Evolutionary conservation across 2,888 invertebrate genomes (phyloP).

Genomic region (Caenorhabditis wallacei): DNA sequence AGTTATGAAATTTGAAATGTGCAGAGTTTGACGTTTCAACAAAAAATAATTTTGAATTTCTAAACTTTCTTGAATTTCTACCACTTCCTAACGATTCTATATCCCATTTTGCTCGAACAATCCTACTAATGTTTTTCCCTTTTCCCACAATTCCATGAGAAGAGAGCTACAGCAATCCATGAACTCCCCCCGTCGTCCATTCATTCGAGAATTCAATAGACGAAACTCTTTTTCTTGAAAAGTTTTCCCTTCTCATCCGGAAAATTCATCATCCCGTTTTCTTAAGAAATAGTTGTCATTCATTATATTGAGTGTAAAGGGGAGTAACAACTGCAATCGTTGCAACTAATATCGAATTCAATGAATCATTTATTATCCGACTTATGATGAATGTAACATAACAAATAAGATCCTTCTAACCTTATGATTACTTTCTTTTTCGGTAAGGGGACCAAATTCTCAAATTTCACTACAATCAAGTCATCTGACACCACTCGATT

Average conservation of each 20-base stretch:
- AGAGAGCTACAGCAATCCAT: background rate
- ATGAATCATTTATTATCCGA: constrained; percentile 42
- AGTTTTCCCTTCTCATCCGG: no score
- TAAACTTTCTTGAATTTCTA: no score
- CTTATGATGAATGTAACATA: constrained; percentile 29
- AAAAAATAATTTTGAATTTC: no score
- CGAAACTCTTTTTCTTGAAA: no score
- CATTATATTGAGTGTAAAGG: background rate
- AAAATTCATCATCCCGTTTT: background rate
- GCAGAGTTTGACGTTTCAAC: no score
- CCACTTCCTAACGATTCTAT: no score
- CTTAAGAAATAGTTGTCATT: constrained; percentile 4
- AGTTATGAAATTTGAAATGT: no score
- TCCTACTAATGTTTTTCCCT: no score
- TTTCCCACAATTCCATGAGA: no score
- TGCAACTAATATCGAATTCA: constrained; percentile 35
- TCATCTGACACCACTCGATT: constrained; percentile 56
- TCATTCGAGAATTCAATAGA: background rate
- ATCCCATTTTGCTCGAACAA: no score
- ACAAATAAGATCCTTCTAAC: constrained; percentile 23
- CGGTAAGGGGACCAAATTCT: constrained; percentile 15
- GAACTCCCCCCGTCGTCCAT: background rate
- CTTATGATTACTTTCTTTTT: constrained; percentile 23
- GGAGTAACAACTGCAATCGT: background rate
- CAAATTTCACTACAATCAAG: constrained; percentile 55